Base-by-base conservation (phyloP, 2,888 invertebrate genomes). In the Heliconius charithonia region DNA sequence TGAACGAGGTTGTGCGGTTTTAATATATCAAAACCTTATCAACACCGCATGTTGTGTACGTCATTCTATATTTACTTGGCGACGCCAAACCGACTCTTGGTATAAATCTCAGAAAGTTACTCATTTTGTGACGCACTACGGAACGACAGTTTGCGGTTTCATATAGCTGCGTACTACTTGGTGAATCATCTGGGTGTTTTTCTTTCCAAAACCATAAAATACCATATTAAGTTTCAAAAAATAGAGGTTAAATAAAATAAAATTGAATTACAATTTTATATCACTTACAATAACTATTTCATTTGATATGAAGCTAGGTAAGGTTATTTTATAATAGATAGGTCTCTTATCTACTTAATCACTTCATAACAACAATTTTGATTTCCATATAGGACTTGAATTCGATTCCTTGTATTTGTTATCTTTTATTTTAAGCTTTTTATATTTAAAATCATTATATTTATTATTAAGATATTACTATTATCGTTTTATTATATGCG, bases 11-110 rank as follows among this genome's bases (percentile, higher is more conserved):
- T 75, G 80, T 80, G 69, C 85, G 86, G 89, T 90, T 88, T 91
- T 71, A 91, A 90, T 87, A 73, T 78, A 82, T 82, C 79, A 80
- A 75, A 80, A 78, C 82, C 84, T 85, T 88, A 88, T 88, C 89
- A 81, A 76, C 62, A 74, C 16, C 25, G 9, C 25, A 7, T 41
- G 78, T 77, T 83, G 82, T 77, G 76, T 73, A 76, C 80, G 81
- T 81, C 80, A 80, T 72, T 62, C 10, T 77, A 75, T 75, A 16
- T 80, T 45, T 62, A 69, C 32, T n/a, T 22, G 77, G 82, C 80
- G 86, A 85, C 81, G 85, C 83, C 86, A 83, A 76, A 83, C 84
- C 79, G 84, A 73, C 86, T 85, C 69, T 27, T 73, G 32, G 74
- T 78, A 74, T 45, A 56, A 37, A 75, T 75, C 80, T 76, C 78